Evolutionary conservation across 2,113 vertebrate genomes (phyloP).

Genomic region (Turnix velox): DNA sequence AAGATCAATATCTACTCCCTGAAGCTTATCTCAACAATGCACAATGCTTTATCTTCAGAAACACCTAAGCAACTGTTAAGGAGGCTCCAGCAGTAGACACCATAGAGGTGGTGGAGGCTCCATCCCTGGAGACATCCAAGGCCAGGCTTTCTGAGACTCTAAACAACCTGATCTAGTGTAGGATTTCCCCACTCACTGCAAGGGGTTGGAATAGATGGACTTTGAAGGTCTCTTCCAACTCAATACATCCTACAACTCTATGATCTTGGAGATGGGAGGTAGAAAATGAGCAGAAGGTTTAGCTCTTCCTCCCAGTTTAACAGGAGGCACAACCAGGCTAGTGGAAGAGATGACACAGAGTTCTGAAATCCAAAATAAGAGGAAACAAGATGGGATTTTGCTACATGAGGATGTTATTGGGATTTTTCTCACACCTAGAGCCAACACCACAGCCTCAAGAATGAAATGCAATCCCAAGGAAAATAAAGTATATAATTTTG

Average conservation of each 20-base stretch:
- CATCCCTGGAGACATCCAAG: too few species aligned
- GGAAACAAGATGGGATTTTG: not conserved
- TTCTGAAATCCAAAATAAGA: not conserved
- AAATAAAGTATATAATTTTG: not conserved
- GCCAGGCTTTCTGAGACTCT: too few species aligned
- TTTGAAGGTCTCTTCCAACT: too few species aligned
- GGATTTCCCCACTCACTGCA: too few species aligned
- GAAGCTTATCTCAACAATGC: not conserved
- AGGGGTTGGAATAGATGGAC: too few species aligned
- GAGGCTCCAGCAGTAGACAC: too few species aligned
- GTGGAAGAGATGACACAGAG: not conserved
- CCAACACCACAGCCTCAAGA: not conserved
- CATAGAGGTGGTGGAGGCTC: too few species aligned
- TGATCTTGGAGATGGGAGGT: not conserved
- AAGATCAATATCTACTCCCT: not conserved
- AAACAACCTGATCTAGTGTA: too few species aligned
- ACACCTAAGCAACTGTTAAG: too few species aligned
- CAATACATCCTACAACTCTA: too few species aligned
- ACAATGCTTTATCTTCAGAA: accelerated
- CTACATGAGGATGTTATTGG: accelerated
- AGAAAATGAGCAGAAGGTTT: not conserved
- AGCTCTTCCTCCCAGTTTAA: not conserved
- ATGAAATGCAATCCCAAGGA: not conserved
- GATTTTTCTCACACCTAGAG: not conserved
- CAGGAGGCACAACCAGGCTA: not conserved